Base-by-base conservation (phyloP, 2,113 vertebrate genomes). In the Acanthisitta chloris region DNA sequence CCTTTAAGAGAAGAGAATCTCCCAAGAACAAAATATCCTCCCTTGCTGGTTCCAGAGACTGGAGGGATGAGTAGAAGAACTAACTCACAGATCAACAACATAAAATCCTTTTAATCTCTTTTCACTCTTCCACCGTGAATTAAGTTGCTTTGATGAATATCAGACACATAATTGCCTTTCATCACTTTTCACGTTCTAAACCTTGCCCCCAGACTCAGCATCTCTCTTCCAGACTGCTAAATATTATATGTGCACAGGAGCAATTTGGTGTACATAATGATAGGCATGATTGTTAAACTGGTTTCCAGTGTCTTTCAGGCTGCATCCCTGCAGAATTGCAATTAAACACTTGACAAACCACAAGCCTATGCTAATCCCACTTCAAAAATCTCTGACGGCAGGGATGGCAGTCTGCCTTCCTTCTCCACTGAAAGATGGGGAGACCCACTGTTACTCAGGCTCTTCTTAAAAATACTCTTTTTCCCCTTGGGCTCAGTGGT, bases 311-410 rank as follows among this genome's bases (percentile, higher is more conserved):
- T 90, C 94, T 92, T 94, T 81, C 85, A 88, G 92, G 59, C 95
- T 58, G 20, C 0, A 1, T 93, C 93, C 82, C 94, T 88, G 71
- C 48, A 95, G 94, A 92, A 90, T 45, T 86, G 80, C 92, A 96
- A 95, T 95, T 92, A 97, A 97, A 90, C 90, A 95, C 95, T 96
- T 86, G 88, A 93, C 81, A 95, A 95, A 91, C 94, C 94, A 88
- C 94, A 94, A 83, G 91, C 71, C 92, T 91, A 26, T 59, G 61
- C 48, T 96, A 94, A 96, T 94, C 81, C 84, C 2, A 49, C 85
- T 96, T 94, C 90, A 93, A 62, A 93, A 95, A 49, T 66, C 71
- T 65, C 66, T 38, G 28, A 49, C 58, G 85, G 92, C 66, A 65
- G 72, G 92, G 86, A 91, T 29, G 12, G 91, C 87, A 96, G 80